These are phyloP conservation scores for Chunga burmeisteri DNA, from an alignment of 2,113 vertebrate species.

Conservation along the genomic window DNA sequence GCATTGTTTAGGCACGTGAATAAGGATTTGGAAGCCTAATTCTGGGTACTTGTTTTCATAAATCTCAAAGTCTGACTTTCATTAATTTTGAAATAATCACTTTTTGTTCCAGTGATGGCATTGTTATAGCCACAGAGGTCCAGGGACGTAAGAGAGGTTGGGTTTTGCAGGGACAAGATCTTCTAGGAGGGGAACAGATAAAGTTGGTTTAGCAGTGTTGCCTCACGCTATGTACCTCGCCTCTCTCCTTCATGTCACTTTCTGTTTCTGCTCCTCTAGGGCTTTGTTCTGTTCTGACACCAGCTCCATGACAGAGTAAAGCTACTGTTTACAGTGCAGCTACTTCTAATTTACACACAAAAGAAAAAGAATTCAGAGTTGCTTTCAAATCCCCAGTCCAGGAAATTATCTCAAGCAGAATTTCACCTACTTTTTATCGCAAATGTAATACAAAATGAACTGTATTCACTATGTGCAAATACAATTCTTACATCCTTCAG, in stretches of 20 bases:
- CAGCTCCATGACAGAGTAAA: not conserved
- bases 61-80: not conserved
- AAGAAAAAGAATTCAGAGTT: not conserved
- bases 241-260: not conserved
- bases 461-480: not conserved
- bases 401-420: not conserved
- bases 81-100: not conserved
- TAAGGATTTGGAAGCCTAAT: not conserved
- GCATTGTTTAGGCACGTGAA: not conserved
- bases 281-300: constrained; percentile 2
- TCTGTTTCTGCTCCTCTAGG: not conserved
- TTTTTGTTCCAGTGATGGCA: not conserved
- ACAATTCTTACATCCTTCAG: not conserved
- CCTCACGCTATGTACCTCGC: not conserved
- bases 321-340: not conserved
- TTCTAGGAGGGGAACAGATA: not conserved
- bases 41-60: not conserved
- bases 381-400: not conserved
- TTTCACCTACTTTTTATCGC: not conserved
- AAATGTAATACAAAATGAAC: not conserved
- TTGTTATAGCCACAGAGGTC: not conserved
- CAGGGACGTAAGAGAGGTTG: not conserved
- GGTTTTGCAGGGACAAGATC: not conserved
- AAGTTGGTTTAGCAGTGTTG: not conserved
- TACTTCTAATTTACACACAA: not conserved